These are phyloP conservation scores for Spongilla lacustris DNA, from an alignment of 37 sponge, comb jelly and placozoan genomes.

Conservation along the genomic window DNA sequence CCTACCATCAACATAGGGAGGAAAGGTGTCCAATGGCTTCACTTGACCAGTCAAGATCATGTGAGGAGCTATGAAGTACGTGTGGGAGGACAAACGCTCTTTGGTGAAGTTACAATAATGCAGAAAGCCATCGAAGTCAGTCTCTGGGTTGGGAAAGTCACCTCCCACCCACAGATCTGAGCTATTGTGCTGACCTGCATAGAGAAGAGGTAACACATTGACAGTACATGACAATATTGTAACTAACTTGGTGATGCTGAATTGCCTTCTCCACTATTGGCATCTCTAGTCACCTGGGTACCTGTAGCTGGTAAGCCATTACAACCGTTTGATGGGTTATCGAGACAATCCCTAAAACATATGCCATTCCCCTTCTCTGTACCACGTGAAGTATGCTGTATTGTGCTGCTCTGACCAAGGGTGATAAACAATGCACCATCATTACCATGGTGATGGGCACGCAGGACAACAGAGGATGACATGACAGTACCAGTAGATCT, in stretches of 20 bases:
- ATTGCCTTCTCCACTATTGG: too few species aligned
- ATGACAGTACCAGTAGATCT: constrained; percentile 44
- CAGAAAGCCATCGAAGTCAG: constrained; percentile 46
- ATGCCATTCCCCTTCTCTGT: not conserved
- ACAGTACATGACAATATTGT: too few species aligned
- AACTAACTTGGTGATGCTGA: not conserved
- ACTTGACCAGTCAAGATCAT: constrained; percentile 26
- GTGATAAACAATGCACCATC: constrained; percentile 68
- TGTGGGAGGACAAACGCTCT: not conserved
- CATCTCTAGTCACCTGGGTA: not conserved
- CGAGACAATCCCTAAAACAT: not conserved
- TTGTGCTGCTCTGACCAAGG: constrained; percentile 9
- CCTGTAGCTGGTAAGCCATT: not conserved
- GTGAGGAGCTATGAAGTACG: constrained; percentile 57
- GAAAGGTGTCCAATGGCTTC: constrained; percentile 26
- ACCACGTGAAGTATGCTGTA: not conserved
- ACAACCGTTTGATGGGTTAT: not conserved
- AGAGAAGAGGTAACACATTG: not conserved
- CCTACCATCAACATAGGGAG: constrained; percentile 58
- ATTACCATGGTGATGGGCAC: constrained; percentile 21
- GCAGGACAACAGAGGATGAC: constrained; percentile 47
- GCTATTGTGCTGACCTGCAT: constrained; percentile 3
- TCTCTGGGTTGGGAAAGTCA: constrained; percentile 51
- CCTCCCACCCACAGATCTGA: constrained; percentile 36
- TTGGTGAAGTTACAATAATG: constrained; percentile 26